Base-by-base conservation (phyloP, 2,113 vertebrate species). In the Perca fluviatilis region DNA sequence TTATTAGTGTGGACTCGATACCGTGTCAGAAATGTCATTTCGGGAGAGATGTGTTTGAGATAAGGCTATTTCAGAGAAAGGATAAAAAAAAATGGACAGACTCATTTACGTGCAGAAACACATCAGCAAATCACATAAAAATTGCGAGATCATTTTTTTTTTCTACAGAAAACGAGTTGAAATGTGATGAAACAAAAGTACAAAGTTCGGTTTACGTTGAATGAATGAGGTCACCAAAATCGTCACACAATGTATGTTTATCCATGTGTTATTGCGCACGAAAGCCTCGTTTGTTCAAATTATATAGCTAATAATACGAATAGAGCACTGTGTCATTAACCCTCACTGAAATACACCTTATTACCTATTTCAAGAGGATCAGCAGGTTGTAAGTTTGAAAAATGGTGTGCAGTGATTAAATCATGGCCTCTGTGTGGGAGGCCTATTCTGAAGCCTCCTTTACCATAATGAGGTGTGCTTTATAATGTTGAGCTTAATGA, bases 341-440 rank as follows among this genome's bases (percentile, higher is more conserved):
- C 74, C 77, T 74, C 27, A 62, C 36, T 27, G 36, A 68, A 73
- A 82, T 33, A 7, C 14, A 68, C 14, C 19, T 14, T 30, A 58
- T 76, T 82, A 15, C 30, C 25, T 49, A 68, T 77, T 80, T 84
- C n/a, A 66, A 80, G 64, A 43, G 62, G 65, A 79, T 84, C 83
- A 82, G 84, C 72, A 85, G 68, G 85, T 82, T 84, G 66, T 79
- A 62, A 33, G 40, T 77, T 78, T 77, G 2, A 72, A 65, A 72
- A 78, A 83, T 46, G 53, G 23, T 65, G 65, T 72, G 76, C 16
- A 53, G 47, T 82, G 83, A 91, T 92, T 85, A 89, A 73, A 82
- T 61, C 69, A 6, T 85, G 92, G 74, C 88, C 87, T 88, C 16
- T 77, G 75, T 79, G 82, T 73, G 77, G 80, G 75, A 92, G 92